Evolutionary conservation across 2,888 invertebrate species (phyloP).

Genomic region (Athalia rosae): DNA sequence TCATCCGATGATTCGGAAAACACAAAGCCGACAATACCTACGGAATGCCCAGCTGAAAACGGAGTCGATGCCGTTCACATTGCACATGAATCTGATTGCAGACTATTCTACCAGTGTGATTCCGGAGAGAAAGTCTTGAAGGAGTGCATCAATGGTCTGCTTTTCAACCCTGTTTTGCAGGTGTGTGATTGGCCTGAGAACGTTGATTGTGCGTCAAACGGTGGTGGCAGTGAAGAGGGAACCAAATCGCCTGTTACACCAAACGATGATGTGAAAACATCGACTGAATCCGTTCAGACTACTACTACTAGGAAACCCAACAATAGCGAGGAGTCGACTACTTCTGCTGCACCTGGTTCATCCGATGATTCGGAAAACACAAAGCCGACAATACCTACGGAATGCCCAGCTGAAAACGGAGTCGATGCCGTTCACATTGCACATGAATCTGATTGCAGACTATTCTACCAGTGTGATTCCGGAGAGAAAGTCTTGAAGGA

Average conservation of each 20-base stretch:
- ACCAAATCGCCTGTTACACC: too few species aligned
- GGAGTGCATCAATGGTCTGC: conserved; percentile 51
- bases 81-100: conserved; percentile 54
- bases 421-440: conserved; percentile 44
- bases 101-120: conserved; percentile 55
- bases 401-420: conserved; percentile 47
- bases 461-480: conserved; percentile 55
- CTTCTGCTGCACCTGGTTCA: too few species aligned
- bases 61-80: conserved; percentile 38
- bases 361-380: background rate
- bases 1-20: background rate
- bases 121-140: conserved; percentile 47
- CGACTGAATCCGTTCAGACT: background rate
- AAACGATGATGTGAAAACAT: background rate
- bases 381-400: conserved; percentile 24
- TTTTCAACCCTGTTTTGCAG: conserved; percentile 53
- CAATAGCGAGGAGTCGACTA: background rate
- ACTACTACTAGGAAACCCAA: background rate
- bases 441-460: conserved; percentile 54
- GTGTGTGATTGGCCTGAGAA: conserved; percentile 56
- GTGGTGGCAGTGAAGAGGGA: background rate
- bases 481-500: conserved; percentile 47
- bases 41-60: conserved; percentile 47
- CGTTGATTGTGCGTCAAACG: conserved; percentile 35
- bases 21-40: conserved; percentile 16